Base-by-base conservation (phyloP, 2,113 vertebrate genomes). In the Lonchura striata region DNA sequence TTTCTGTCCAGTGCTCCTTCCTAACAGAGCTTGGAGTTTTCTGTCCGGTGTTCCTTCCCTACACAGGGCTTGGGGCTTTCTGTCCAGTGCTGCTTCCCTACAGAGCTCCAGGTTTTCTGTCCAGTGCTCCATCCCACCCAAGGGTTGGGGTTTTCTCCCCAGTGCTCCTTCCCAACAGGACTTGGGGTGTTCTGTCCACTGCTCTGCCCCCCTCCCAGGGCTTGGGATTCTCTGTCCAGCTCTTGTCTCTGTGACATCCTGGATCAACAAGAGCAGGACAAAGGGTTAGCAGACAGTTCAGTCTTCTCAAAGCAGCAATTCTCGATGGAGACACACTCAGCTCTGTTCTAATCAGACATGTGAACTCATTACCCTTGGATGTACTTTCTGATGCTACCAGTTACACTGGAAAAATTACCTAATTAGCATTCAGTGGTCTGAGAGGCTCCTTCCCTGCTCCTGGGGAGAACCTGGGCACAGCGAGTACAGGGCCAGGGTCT, bases 301-400 rank as follows among this genome's bases (percentile, higher is more conserved):
- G 47, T 79, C 81, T 82, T 69, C 70, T 89, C 84, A 68, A 79
- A 90, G 70, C 81, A 8, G 65, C 44, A 75, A 31, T 94, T 82
- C 78, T 95, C 78, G 1, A 2, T 57, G 91, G 87, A 96, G 68
- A 59, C 35, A 63, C 42, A 35, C 30, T 85, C 46, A 35, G 70
- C 66, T 74, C 59, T 56, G 33, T 53, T 89, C 33, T 63, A 74
- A 89, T 92, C 94, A 92, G 86, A 85, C 83, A 31, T 41, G 46
- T 60, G 91, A 88, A 85, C 93, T 95, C 91, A 95, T 95, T 94
- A 96, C 85, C 79, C 87, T 74, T 86, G 82, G 70, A 76, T 74
- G 78, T 91, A 80, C 87, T 90, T 91, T 70, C n/a, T 54, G 87
- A 70, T 80, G 94, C 75, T 85, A 27, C 78, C 20, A 24, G 80